phyloP scores from a whole-genome alignment of 1,140 invertebrate species.

The Drosophila kepulauana region DNA sequence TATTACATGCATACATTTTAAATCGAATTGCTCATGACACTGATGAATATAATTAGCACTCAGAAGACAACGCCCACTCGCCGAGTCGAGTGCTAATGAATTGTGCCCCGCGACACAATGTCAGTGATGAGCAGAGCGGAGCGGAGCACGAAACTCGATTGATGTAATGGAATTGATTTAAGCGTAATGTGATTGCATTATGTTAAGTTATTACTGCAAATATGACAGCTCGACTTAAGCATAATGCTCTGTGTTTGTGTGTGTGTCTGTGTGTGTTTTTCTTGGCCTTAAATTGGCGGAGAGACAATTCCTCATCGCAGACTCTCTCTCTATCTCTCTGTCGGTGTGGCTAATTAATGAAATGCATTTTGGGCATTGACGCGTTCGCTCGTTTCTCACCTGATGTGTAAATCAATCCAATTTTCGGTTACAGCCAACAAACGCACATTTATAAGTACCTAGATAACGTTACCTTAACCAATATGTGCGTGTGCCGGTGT shows the following conservation, averaged over 20 bases:
- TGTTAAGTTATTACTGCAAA: slow-evolving; percentile 20
- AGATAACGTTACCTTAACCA: slow-evolving; percentile 52
- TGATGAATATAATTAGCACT: slow-evolving; percentile 69
- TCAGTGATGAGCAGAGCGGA: neutral
- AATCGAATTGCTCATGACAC: slow-evolving; percentile 71
- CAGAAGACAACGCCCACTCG: slow-evolving; percentile 73
- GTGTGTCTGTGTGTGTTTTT: too few species aligned
- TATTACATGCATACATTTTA: slow-evolving; percentile 66
- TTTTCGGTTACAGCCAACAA: slow-evolving; percentile 55
- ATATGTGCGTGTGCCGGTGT: slow-evolving; percentile 26
- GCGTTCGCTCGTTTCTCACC: slow-evolving; percentile 49
- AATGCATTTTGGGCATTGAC: slow-evolving; percentile 50
- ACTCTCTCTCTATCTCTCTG: neutral
- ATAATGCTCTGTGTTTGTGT: neutral
- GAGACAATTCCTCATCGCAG: neutral
- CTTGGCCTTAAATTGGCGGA: neutral
- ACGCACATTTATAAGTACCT: slow-evolving; percentile 29
- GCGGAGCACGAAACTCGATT: slow-evolving; percentile 24
- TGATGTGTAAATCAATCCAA: slow-evolving; percentile 76
- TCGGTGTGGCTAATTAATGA: slow-evolving; percentile 41
- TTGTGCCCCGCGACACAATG: slow-evolving; percentile 27
- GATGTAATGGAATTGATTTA: slow-evolving; percentile 53
- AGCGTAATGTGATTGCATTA: slow-evolving; percentile 43
- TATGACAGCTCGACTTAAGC: neutral
- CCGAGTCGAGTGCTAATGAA: slow-evolving; percentile 64